Percentiles rank a stretch among this genome's conserved stretches.
Evolutionary conservation across 2,797 vertebrate genomes (phyloP).

Genomic region (Eleutherodactylus coqui): DNA sequence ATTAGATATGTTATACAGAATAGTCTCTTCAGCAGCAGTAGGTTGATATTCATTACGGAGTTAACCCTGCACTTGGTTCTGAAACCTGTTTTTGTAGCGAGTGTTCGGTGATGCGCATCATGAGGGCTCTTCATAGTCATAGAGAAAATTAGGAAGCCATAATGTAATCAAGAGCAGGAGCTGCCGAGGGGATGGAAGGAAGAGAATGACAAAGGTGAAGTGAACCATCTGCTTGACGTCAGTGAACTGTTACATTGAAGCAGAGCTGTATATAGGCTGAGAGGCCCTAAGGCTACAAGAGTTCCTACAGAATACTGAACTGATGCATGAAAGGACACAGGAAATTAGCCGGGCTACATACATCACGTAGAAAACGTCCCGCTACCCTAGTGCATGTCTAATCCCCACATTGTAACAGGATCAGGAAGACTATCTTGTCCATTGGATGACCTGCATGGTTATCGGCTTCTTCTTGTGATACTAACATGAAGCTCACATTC

Average conservation of each 20-base stretch:
- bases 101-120: conserved; percentile 15
- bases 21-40: conserved; percentile 31
- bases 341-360: conserved; percentile 17
- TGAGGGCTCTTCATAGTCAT: conserved; percentile 28
- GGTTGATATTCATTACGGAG: background rate
- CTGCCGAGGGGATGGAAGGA: conserved; percentile 32
- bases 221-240: conserved; percentile 35
- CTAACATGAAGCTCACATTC: background rate
- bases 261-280: conserved; percentile 18
- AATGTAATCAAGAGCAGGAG: conserved; percentile 49
- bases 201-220: conserved; percentile 35
- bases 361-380: conserved; percentile 14
- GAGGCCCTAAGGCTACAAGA: conserved; percentile 38
- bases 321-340: conserved; percentile 33
- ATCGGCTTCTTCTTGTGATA: background rate
- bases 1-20: conserved; percentile 33
- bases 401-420: background rate
- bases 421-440: conserved; percentile 37
- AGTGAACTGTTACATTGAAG: conserved; percentile 31
- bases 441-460: background rate
- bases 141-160: conserved; percentile 24
- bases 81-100: background rate
- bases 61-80: conserved; percentile 2
- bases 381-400: conserved; percentile 20
- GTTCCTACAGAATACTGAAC: conserved; percentile 33